These are phyloP conservation scores for Anthopleura sola DNA, from an alignment of 64 coral and sea anemone genomes.

Conservation along the genomic window DNA sequence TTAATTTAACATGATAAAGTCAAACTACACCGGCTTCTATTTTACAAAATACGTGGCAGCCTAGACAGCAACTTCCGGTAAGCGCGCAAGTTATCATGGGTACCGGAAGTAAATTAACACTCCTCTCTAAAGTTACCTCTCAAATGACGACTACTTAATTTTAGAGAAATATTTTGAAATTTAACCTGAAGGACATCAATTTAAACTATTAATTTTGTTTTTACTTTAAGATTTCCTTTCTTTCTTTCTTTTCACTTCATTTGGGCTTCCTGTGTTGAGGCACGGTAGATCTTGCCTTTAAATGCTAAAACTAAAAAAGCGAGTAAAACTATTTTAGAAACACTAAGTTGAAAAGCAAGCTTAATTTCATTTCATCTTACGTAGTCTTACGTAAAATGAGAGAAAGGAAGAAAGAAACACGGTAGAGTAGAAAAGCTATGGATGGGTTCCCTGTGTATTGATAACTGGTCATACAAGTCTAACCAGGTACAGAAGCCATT, in stretches of 20 bases:
- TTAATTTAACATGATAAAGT: not conserved
- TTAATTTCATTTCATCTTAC: too few relatives aligned
- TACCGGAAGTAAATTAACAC: not conserved
- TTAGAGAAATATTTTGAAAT: too few relatives aligned
- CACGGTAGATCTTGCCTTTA: too few relatives aligned
- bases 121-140: not conserved
- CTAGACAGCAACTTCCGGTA: constrained; percentile 8
- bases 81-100: not conserved
- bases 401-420: too few relatives aligned
- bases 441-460: not conserved
- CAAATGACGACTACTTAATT: too few relatives aligned
- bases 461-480: not conserved
- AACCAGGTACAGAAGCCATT: not conserved
- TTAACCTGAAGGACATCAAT: not conserved
- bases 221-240: too few relatives aligned
- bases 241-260: too few relatives aligned
- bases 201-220: not conserved
- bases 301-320: too few relatives aligned
- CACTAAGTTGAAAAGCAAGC: too few relatives aligned
- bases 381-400: too few relatives aligned
- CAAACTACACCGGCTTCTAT: not conserved
- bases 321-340: too few relatives aligned
- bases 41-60: constrained; percentile 21
- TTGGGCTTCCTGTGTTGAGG: too few relatives aligned
- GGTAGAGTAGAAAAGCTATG: not conserved